A percentile compares a stretch with the other conserved stretches of the same genome.
Conservation (phyloP, 1,140 invertebrate genomes). For the Papilio polytes region DNA sequence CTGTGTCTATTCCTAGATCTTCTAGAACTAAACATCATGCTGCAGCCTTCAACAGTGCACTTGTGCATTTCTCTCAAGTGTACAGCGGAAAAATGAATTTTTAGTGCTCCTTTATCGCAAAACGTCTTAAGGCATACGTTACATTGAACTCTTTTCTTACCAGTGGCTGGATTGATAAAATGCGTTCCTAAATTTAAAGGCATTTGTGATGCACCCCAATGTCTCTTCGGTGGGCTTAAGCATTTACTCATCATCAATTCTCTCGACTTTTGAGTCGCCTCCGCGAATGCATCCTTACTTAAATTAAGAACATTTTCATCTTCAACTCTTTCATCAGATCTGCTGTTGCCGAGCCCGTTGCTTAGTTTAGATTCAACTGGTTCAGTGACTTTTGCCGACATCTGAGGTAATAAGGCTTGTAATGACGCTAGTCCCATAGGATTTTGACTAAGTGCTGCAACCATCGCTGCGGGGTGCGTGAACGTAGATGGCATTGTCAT, state of each 20-base stretch:
- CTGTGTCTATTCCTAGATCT: slow-evolving; percentile 98
- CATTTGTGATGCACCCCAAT: slow-evolving; percentile 92
- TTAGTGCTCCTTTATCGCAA: slow-evolving; percentile 99
- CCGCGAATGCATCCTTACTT: slow-evolving; percentile 84
- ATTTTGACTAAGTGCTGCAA: slow-evolving; percentile 81
- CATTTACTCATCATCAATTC: slow-evolving; percentile 88
- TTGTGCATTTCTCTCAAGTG: slow-evolving; percentile 99
- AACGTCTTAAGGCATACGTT: slow-evolving; percentile 99
- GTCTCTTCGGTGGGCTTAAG: slow-evolving; percentile 94
- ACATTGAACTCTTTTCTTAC: slow-evolving; percentile 98
- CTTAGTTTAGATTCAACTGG: slow-evolving; percentile 58
- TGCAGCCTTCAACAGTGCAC: slow-evolving; percentile 99
- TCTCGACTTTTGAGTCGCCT: slow-evolving; percentile 74
- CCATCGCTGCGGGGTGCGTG: slow-evolving; percentile 84
- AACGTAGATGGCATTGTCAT: slow-evolving; percentile 79
- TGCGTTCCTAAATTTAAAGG: slow-evolving; percentile 95
- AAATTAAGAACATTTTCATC: slow-evolving; percentile 90
- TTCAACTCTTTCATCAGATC: slow-evolving; percentile 84
- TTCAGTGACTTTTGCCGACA: slow-evolving; percentile 66
- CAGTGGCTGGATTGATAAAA: slow-evolving; percentile 95
- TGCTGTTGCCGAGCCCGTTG: slow-evolving; percentile 52
- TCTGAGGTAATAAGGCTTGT: slow-evolving; percentile 76
- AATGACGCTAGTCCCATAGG: slow-evolving; percentile 77
- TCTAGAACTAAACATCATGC: slow-evolving; percentile 99
- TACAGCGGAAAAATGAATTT: slow-evolving; percentile 99